A percentile compares a stretch with the other conserved stretches of the same genome.
Conservation (phyloP, 2,888 invertebrate genomes). For the Microplitis deprimator region DNA sequence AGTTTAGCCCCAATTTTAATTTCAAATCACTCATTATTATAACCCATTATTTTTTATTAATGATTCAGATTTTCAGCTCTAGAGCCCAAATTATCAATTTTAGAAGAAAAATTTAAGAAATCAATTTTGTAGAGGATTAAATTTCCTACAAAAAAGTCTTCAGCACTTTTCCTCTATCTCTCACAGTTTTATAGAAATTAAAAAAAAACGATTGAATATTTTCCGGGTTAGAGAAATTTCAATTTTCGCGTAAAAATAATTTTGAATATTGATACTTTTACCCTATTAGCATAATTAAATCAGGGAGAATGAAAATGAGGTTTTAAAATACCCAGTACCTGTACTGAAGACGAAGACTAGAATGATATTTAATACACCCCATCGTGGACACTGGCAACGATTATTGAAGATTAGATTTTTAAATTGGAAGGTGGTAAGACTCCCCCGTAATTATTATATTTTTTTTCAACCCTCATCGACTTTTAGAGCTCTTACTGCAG, state of each 20-base stretch:
- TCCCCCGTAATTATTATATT: constrained; percentile 43
- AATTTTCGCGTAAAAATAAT: background rate
- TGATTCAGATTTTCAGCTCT: too few relatives aligned
- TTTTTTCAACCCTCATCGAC: background rate
- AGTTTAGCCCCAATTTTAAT: too few relatives aligned
- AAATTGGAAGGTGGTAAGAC: constrained; percentile 67
- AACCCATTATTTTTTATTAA: too few relatives aligned
- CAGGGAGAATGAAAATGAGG: constrained; percentile 67
- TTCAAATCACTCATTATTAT: too few relatives aligned
- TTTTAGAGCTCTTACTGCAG: constrained; percentile 16
- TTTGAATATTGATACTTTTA: constrained; percentile 66
- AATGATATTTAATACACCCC: constrained; percentile 57
- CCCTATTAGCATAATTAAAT: constrained; percentile 69
- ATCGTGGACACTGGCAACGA: constrained; percentile 60
- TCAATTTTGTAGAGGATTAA: too few relatives aligned
- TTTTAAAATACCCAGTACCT: constrained; percentile 44
- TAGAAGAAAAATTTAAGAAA: too few relatives aligned
- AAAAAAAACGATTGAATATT: background rate
- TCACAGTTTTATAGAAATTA: too few relatives aligned
- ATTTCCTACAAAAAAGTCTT: too few relatives aligned
- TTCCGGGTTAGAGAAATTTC: background rate
- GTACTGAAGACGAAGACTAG: constrained; percentile 1
- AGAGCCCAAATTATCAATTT: too few relatives aligned
- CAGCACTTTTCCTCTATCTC: too few relatives aligned
- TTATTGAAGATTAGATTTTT: constrained; percentile 72